Evolutionary conservation across 2,113 vertebrate species (phyloP).

Genomic region (Natator depressus): DNA sequence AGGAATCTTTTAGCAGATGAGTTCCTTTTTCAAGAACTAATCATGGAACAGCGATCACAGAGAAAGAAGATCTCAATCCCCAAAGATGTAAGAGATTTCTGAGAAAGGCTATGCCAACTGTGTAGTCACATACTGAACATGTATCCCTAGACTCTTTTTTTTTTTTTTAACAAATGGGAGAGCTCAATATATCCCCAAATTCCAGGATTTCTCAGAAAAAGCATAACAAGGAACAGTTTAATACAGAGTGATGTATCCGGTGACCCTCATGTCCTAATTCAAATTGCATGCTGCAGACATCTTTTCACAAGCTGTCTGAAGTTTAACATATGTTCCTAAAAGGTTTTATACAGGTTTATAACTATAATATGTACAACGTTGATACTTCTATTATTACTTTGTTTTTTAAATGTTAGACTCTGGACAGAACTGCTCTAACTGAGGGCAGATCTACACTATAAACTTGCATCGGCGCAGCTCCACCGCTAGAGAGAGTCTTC

Average conservation of each 20-base stretch:
- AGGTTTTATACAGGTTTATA: neutral
- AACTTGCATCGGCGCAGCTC: no score
- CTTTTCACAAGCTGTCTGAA: neutral
- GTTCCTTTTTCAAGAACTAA: fast-evolving
- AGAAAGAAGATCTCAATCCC: neutral
- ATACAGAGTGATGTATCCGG: no score
- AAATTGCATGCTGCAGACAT: no score
- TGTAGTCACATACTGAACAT: neutral
- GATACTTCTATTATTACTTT: neutral
- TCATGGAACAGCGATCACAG: neutral
- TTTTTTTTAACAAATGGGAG: neutral
- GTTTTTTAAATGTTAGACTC: neutral
- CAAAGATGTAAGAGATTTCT: fast-evolving
- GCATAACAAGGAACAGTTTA: neutral
- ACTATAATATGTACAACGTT: neutral
- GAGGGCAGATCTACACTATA: neutral
- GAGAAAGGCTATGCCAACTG: neutral
- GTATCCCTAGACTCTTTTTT: fast-evolving
- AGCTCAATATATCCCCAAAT: neutral
- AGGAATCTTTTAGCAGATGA: fast-evolving
- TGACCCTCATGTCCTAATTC: no score
- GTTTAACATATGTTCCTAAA: neutral
- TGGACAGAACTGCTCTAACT: neutral
- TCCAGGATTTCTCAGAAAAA: neutral
- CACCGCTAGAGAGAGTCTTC: no score